Base-by-base conservation (phyloP, 2,888 invertebrate species). In the Leucania comma region DNA sequence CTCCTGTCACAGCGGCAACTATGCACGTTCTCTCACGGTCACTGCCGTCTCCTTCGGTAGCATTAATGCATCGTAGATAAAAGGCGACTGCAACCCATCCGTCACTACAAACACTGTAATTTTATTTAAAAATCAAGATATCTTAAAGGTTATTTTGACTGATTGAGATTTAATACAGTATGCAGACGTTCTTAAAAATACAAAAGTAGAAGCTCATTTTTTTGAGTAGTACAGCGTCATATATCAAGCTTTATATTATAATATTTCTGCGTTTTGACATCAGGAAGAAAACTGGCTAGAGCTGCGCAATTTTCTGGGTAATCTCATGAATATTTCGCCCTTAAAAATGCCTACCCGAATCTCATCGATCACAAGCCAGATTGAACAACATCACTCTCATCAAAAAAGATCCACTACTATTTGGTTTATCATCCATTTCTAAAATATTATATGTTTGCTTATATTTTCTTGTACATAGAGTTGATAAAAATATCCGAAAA, bases 401-500 rank as follows among this genome's bases (percentile, higher is more conserved):
- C 51, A 66, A 68, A 67, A 42, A 68, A 58, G 4, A 35, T 29
- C 51, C 24, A 70, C 48, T 66, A 58, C 64, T 50, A 76, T 68
- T 65, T 42, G 14, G 53, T 66, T 63, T 65, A 74, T 68, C 53
- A 74, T 61, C 60, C 22, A 62, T 62, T 67, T 58, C 54, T 51
- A 48, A 76, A 72, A 82, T 64, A 66, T 61, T 59, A 35, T 38
- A 42, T 42, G 42, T 70, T 75, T 60, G 61, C 58, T 70, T 57
- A 38, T 68, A 51, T 72, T 71, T 73, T 73, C 57, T 67, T 63
- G 24, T 75, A 51, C 26, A 65, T 59, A 78, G 57, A 74, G 65
- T 83, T 81, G 68, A 78, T 84, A 81, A 82, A 73, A 82, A 84
- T 81, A 78, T 74, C 69, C 57, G 48, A 75, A 73, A 77, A 71